phyloP scores from a whole-genome alignment of 2,113 vertebrate genomes.

The Pimephales promelas region DNA sequence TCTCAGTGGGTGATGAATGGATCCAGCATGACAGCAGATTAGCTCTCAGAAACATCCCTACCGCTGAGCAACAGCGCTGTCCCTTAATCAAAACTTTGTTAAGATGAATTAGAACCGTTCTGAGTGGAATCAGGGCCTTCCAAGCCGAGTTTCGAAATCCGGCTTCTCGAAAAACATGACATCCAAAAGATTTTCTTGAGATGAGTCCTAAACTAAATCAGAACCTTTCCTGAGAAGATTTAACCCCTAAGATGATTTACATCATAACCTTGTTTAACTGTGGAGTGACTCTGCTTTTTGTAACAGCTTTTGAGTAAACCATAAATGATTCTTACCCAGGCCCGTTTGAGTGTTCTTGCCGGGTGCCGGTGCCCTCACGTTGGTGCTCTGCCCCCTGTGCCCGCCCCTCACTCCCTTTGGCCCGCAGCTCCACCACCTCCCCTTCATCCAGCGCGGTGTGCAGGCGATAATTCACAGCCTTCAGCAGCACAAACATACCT shows the following conservation, averaged over 20 bases:
- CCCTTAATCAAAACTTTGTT: slow-evolving; percentile 7
- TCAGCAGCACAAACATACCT: slow-evolving; percentile 92
- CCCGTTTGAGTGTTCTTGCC: slow-evolving; percentile 90
- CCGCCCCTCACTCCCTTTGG: slow-evolving; percentile 80
- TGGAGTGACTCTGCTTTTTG: not conserved
- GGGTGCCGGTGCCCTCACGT: slow-evolving; percentile 73
- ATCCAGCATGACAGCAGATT: slow-evolving; percentile 37
- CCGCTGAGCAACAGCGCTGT: slow-evolving; percentile 1
- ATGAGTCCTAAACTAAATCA: not conserved
- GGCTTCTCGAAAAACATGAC: no score
- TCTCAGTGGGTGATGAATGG: slow-evolving; percentile 35
- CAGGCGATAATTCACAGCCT: slow-evolving; percentile 94
- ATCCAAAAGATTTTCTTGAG: not conserved
- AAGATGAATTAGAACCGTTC: not conserved
- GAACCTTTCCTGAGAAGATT: not conserved
- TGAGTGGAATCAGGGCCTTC: not conserved
- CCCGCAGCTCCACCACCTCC: slow-evolving; percentile 89
- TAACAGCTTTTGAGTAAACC: not conserved
- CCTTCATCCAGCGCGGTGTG: slow-evolving; percentile 96
- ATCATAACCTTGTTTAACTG: not conserved
- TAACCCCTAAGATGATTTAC: not conserved
- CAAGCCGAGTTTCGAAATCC: not conserved
- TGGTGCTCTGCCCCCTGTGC: slow-evolving; percentile 80
- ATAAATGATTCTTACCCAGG: slow-evolving; percentile 83
- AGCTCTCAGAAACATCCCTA: slow-evolving; percentile 29